These are phyloP conservation scores for Stichopus horrens DNA, from an alignment of 53 echinoderm and acorn worm genomes.

Conservation along the genomic window DNA sequence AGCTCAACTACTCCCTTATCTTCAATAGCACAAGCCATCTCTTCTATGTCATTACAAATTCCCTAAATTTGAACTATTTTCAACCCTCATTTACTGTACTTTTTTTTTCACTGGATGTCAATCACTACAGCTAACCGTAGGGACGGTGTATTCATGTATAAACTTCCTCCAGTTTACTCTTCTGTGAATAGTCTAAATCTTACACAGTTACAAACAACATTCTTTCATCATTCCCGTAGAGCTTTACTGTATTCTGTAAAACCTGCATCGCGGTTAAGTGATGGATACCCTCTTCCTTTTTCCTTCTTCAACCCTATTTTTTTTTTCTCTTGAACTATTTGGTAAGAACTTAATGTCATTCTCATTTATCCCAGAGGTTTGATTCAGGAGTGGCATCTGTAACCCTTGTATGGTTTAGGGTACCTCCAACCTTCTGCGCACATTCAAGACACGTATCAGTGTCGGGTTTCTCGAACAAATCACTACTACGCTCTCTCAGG, in stretches of 20 bases:
- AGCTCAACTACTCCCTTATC: too few species aligned
- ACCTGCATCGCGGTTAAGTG: neutral
- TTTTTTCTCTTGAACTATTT: neutral
- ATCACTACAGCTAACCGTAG: too few species aligned
- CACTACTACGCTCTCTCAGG: neutral
- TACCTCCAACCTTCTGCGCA: slow-evolving; percentile 23
- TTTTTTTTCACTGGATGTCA: too few species aligned
- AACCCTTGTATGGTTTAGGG: neutral
- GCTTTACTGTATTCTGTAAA: neutral
- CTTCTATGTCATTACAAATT: too few species aligned
- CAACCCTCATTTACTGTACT: too few species aligned
- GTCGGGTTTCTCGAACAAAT: slow-evolving; percentile 41
- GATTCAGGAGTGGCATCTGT: neutral
- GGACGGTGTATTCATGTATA: too few species aligned
- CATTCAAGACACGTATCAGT: slow-evolving; percentile 33
- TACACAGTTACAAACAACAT: neutral
- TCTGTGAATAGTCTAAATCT: neutral
- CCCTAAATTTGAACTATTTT: too few species aligned
- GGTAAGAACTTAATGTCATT: slow-evolving; percentile 7
- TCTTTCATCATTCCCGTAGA: neutral
- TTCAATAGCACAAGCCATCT: too few species aligned
- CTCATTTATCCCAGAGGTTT: neutral
- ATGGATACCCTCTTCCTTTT: neutral
- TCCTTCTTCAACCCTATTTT: neutral
- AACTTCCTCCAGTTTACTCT: too few species aligned